Evolutionary conservation across 2,888 invertebrate genomes (phyloP), one percentile per base, ranked within the genome.

Genomic region (Pyrochroa serraticornis): DNA sequence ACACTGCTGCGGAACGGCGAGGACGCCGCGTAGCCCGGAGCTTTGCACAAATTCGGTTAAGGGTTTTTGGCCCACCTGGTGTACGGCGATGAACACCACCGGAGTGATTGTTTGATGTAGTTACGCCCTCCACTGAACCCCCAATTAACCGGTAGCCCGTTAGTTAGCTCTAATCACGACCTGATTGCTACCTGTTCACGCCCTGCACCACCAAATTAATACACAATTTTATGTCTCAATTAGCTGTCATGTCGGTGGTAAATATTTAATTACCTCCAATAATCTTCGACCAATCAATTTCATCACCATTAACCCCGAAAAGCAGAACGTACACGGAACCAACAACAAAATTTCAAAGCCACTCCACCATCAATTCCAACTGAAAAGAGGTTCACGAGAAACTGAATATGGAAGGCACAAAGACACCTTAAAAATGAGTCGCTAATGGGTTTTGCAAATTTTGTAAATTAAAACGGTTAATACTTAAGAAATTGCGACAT

Each of bases 111-210:
- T 74, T 70, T 76, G 75, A 76, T 75, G 75, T 76, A 68, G 76
- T 76, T 76, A 77, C 77, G 77, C 77, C 77, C 76, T 76, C 76
- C 72, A 72, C 74, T 74, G 70, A 76, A 73, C 77, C 77, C 76
- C 74, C 75, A 77, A 77, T 77, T 77, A 77, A 77, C 77, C 77
- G 70, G 77, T 77, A 77, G 77, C 75, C 72, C 72, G 75, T 76
- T 76, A 75, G 76, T 76, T 76, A 77, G 72, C 70, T 75, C 75
- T 75, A 75, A 77, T 77, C 75, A 75, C 72, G 71, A 70, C 72
- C 73, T 77, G 77, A 77, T 77, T 76, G 77, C 77, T 77, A 77
- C 77, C 77, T 77, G 77, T 77, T 75, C 74, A 71, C 73, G 74
- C 74, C 73, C 71, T 67, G 67, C 71, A 68, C 67, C 69, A 71